These are phyloP conservation scores for Corydoras maculifer DNA, from an alignment of 2,113 vertebrate species.

Conservation along the genomic window DNA sequence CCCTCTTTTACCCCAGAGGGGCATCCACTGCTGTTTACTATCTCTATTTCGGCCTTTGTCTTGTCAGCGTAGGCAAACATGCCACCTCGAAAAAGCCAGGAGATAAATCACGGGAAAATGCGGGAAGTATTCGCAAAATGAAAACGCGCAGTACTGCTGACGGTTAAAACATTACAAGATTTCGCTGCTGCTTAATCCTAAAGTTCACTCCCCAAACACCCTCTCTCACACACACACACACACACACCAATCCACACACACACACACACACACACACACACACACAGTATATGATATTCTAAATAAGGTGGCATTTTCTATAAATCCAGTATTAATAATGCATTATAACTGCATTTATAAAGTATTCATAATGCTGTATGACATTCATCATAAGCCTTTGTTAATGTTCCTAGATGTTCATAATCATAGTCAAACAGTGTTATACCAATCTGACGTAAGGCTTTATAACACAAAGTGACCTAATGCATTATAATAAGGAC, in stretches of 20 bases:
- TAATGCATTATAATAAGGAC: too few species aligned
- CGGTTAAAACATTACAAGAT: constrained; percentile 58
- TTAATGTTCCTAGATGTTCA: too few species aligned
- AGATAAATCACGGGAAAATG: not conserved
- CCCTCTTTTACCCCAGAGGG: constrained; percentile 31
- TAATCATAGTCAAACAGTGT: too few species aligned
- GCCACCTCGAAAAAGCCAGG: constrained; percentile 29
- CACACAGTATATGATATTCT: not conserved
- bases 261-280: constrained; percentile 15
- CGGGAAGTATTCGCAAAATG: not conserved
- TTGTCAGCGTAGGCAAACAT: constrained; percentile 33
- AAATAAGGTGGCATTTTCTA: too few species aligned
- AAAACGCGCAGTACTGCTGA: constrained; percentile 30
- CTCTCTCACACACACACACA: not conserved
- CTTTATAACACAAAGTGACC: too few species aligned
- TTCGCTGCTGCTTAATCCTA: constrained; percentile 58
- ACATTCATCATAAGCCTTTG: too few species aligned
- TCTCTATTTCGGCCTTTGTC: constrained; percentile 33
- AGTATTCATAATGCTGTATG: too few species aligned
- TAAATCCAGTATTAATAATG: too few species aligned
- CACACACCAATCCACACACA: constrained; percentile 9
- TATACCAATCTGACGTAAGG: too few species aligned
- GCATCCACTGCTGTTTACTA: constrained; percentile 40
- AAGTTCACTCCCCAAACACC: constrained; percentile 39
- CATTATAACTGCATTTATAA: too few species aligned